Evolutionary conservation across 1,140 invertebrate genomes (phyloP).

Genomic region (Procambarus clarkii): DNA sequence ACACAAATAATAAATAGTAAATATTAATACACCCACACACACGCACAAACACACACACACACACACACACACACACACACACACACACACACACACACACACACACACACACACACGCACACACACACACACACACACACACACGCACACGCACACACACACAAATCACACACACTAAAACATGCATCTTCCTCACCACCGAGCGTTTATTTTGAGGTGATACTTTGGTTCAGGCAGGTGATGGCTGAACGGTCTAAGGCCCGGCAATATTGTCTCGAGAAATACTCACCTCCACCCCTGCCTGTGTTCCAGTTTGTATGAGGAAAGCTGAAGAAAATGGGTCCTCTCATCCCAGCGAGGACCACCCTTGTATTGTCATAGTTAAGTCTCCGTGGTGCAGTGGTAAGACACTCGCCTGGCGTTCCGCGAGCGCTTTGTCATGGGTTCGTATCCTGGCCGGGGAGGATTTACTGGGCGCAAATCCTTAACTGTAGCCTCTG

Average conservation of each 20-base stretch:
- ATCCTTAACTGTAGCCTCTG: no score
- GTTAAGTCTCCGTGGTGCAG: no score
- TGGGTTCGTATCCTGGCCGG: no score
- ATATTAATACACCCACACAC: neutral
- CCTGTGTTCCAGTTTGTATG: neutral
- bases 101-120: neutral
- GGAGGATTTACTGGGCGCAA: no score
- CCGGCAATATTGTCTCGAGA: neutral
- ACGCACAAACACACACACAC: neutral
- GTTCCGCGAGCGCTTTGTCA: no score
- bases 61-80: neutral
- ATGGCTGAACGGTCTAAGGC: neutral
- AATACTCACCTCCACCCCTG: neutral
- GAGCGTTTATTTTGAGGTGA: neutral
- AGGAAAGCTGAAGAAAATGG: neutral
- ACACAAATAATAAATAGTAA: neutral
- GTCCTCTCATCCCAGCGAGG: no score
- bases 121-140: neutral
- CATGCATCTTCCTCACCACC: neutral
- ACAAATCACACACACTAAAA: no score
- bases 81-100: neutral
- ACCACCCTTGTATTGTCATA: no score
- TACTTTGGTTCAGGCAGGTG: neutral
- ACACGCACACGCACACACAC: neutral
- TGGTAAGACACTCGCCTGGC: no score